Percentiles rank a stretch among this genome's conserved stretches.
Conservation (phyloP, 2,797 vertebrate genomes). For the Galagoides demidoff region DNA sequence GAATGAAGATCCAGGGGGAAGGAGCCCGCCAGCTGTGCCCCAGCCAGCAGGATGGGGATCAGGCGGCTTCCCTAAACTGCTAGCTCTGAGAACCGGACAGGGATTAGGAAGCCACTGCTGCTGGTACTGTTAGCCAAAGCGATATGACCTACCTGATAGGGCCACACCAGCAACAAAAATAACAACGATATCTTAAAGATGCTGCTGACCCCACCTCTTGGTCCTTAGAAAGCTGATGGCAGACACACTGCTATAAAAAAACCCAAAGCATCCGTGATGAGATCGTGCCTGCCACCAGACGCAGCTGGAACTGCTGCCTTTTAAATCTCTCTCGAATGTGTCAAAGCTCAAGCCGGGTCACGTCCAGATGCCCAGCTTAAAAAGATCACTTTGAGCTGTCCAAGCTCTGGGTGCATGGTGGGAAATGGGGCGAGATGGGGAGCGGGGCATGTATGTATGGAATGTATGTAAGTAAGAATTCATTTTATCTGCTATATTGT, state of each 20-base stretch:
- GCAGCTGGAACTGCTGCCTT: neutral
- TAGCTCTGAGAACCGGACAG: neutral
- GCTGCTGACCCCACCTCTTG: neutral
- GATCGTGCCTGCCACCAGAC: neutral
- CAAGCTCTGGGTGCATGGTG: neutral
- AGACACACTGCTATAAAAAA: neutral
- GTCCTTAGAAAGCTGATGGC: neutral
- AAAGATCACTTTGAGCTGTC: neutral
- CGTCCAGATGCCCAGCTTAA: neutral
- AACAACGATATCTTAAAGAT: neutral
- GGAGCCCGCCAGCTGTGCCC: neutral
- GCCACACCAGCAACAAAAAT: neutral
- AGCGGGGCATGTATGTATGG: neutral
- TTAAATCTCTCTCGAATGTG: neutral
- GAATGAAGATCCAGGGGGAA: neutral
- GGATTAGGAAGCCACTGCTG: neutral
- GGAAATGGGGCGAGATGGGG: fast-evolving
- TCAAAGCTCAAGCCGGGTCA: neutral
- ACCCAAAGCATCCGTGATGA: neutral
- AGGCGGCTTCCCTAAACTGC: neutral
- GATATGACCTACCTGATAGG: neutral
- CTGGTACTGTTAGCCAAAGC: neutral
- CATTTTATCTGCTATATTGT: neutral
- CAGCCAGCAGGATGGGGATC: neutral
- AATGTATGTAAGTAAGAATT: neutral